Conservation (phyloP, 1,140 invertebrate species). For the Micrasema longulum region DNA sequence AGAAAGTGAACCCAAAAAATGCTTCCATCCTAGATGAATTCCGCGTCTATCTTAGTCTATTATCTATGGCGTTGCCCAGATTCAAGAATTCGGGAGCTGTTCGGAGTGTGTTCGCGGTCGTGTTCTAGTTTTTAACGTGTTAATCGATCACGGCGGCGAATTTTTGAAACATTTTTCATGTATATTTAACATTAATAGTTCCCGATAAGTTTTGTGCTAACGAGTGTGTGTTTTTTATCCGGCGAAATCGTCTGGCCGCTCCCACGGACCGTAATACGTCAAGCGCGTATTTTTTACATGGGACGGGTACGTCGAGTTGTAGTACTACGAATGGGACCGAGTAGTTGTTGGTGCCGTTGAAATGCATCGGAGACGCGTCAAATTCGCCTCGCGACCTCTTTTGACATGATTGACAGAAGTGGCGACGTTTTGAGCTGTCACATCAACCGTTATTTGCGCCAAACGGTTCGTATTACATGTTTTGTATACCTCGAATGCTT, state of each 20-base stretch:
- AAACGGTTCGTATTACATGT: slow-evolving; percentile 42
- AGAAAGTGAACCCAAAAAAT: slow-evolving; percentile 19
- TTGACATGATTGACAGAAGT: slow-evolving; percentile 47
- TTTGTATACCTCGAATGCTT: slow-evolving; percentile 38
- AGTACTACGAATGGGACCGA: slow-evolving; percentile 34
- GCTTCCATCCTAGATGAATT: slow-evolving; percentile 15
- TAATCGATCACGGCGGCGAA: slow-evolving; percentile 44
- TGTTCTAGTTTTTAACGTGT: slow-evolving; percentile 41
- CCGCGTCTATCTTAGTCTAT: slow-evolving; percentile 38
- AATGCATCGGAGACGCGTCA: slow-evolving; percentile 46
- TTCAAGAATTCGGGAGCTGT: slow-evolving; percentile 43
- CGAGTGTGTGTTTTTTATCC: slow-evolving; percentile 16
- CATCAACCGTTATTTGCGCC: slow-evolving; percentile 39
- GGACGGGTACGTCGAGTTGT: slow-evolving; percentile 32
- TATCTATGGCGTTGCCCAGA: slow-evolving; percentile 46
- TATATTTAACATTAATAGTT: slow-evolving; percentile 2
- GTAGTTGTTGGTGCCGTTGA: slow-evolving; percentile 37
- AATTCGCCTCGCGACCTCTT: slow-evolving; percentile 30
- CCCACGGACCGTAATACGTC: slow-evolving; percentile 42
- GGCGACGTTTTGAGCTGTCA: slow-evolving; percentile 40
- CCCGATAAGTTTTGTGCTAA: slow-evolving; percentile 13
- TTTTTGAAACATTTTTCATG: slow-evolving; percentile 24
- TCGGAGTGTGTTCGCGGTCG: slow-evolving; percentile 42
- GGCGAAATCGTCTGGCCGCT: slow-evolving; percentile 27
- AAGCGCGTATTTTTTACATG: slow-evolving; percentile 46